phyloP scores from a whole-genome alignment of 2,113 vertebrate species.

The Nothocercus julius region DNA sequence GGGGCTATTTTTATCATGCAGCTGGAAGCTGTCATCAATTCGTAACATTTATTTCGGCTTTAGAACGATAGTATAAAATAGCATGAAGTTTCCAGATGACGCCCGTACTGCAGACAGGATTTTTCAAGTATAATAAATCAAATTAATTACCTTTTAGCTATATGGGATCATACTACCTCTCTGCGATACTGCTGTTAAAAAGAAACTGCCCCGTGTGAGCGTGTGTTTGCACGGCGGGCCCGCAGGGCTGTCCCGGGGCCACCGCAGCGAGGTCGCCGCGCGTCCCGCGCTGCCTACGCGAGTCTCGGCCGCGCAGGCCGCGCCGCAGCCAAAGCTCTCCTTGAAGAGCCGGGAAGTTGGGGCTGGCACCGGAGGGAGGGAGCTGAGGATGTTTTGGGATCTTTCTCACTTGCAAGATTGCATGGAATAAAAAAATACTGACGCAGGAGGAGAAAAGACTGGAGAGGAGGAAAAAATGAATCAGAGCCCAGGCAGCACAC shows the following conservation, averaged over 20 bases:
- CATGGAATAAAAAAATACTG: background rate
- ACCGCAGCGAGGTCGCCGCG: background rate
- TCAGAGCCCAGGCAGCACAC: too few relatives aligned
- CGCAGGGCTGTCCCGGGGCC: background rate
- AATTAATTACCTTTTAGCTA: slow-evolving; percentile 67
- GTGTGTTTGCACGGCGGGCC: slow-evolving; percentile 22
- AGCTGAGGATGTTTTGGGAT: background rate
- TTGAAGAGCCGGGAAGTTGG: background rate
- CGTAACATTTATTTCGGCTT: slow-evolving; percentile 74
- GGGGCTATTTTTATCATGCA: slow-evolving; percentile 77
- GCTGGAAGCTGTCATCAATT: slow-evolving; percentile 76
- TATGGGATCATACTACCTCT: slow-evolving; percentile 20
- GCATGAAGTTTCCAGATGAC: slow-evolving; percentile 74
- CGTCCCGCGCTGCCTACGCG: background rate
- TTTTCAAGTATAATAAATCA: slow-evolving; percentile 71
- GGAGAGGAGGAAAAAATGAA: background rate
- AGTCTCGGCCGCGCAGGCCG: background rate
- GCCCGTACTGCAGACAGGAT: slow-evolving; percentile 55
- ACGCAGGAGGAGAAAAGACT: background rate
- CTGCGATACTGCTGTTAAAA: slow-evolving; percentile 25
- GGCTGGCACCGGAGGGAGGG: background rate
- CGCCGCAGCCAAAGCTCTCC: background rate
- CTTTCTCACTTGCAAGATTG: background rate
- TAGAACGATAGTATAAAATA: slow-evolving; percentile 69
- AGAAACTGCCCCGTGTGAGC: background rate